Evolutionary conservation across 2,888 invertebrate species (phyloP), one percentile per base, ranked within the genome.

Genomic region (Torymus tubicola): DNA sequence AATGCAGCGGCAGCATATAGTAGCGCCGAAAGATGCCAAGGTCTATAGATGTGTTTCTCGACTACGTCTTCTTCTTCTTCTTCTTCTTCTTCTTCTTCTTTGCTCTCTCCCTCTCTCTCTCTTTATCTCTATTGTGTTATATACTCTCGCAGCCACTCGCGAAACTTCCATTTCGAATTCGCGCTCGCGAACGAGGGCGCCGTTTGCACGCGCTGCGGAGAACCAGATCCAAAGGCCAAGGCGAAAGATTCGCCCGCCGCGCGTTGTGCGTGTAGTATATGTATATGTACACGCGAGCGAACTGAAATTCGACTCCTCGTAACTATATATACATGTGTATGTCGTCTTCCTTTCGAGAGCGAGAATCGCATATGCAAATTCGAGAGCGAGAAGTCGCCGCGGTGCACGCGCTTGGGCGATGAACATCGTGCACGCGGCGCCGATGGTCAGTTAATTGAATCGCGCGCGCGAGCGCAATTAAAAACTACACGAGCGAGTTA

Each of bases 201-300:
- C 2, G 31, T 24, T 31, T 2, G 50, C 52, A 13, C 53, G 18
- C 42, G 50, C 14, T 31, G n/a, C n/a, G 65, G 67, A 68, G 64
- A 81, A 81, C 78, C 71, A 69, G 78, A 81, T 67, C 75, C 78
- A 74, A 74, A 74, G 81, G 78, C 81, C 81, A 81, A 81, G 81
- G 81, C 71, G 68, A 73, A 18, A 70, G 16, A 42, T 55, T 21
- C 67, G 31, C 18, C 63, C 63, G 63, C 67, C 58, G 21, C n/a
- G 18, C 13, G 42, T 8, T 8, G 8, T 42, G 42, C 42, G 42
- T 42, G 31, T 31, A 5, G 0, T 31, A 5, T 4, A 31, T 31
- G 3, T 31, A 31, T 24, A n/a, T 50, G 13, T 52, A 18, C 18
- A n/a, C 64, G n/a, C 16, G 52, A 55, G 16, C n/a, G 11, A 16